Conservation (phyloP, 1,140 invertebrate species). For the Drosophila subpulchrella region DNA sequence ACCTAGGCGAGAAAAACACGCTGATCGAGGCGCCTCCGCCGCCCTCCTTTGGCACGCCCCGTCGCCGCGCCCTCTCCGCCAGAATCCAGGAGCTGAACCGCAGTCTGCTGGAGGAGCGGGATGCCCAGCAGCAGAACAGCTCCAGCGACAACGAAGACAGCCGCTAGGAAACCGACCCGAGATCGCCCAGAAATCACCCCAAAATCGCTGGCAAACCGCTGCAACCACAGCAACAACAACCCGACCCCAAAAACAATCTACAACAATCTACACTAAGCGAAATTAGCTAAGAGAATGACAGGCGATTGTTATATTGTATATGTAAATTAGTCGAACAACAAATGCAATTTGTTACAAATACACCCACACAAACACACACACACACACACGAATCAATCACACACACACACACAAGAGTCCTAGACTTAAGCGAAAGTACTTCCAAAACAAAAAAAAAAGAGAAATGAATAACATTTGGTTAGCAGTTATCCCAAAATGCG, state of each 20-base stretch:
- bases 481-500: conserved; percentile 20
- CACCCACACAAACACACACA: conserved; percentile 38
- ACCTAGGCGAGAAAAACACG: conserved; percentile 81
- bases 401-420: conserved; percentile 49
- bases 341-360: conserved; percentile 72
- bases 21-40: conserved; percentile 78
- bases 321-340: conserved; percentile 69
- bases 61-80: conserved; percentile 77
- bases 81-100: conserved; percentile 82
- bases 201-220: conserved; percentile 14
- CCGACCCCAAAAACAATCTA: conserved; percentile 34
- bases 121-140: conserved; percentile 79
- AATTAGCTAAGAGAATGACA: conserved; percentile 59
- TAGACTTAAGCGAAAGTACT: conserved; percentile 57
- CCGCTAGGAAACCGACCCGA: conserved; percentile 43
- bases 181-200: not conserved
- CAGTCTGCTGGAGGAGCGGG: conserved; percentile 80
- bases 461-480: conserved; percentile 28
- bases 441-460: conserved; percentile 27
- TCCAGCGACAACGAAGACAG: conserved; percentile 83
- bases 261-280: conserved; percentile 55
- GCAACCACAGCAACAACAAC: conserved; percentile 71
- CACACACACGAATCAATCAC: conserved; percentile 39
- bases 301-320: conserved; percentile 68
- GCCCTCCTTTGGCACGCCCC: conserved; percentile 81